A percentile compares a stretch with the other conserved stretches of the same genome.
Evolutionary conservation across 2,888 invertebrate genomes (phyloP).

Genomic region (Gari tellinella): DNA sequence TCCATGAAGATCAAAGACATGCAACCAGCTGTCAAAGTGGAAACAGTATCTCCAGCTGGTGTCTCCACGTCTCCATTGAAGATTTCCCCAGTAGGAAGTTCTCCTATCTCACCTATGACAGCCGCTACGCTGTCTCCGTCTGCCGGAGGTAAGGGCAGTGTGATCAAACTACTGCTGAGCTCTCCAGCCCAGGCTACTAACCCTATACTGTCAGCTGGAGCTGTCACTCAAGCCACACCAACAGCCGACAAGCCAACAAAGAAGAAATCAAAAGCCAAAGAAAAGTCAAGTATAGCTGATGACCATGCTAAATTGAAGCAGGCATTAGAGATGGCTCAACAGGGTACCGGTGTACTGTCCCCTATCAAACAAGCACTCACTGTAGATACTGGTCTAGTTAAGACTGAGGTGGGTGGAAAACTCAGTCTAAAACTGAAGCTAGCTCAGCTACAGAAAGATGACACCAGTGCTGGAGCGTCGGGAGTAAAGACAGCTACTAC

Average conservation of each 20-base stretch:
- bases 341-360: background rate
- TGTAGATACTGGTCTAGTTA: constrained; percentile 1
- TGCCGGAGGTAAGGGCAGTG: constrained; percentile 65
- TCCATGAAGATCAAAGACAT: constrained; percentile 49
- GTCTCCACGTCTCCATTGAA: constrained; percentile 16
- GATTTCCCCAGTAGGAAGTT: constrained; percentile 21
- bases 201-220: constrained; percentile 64
- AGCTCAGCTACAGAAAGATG: background rate
- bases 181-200: constrained; percentile 72
- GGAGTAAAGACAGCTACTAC: background rate
- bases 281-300: constrained; percentile 21
- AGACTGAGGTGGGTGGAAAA: background rate
- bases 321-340: constrained; percentile 25
- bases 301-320: constrained; percentile 30
- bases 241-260: constrained; percentile 12
- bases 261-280: constrained; percentile 46
- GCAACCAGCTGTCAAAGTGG: constrained; percentile 36
- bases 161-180: constrained; percentile 77
- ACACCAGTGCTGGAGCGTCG: background rate
- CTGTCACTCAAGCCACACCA: constrained; percentile 53
- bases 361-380: background rate
- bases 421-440: background rate
- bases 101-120: constrained; percentile 25
- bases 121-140: background rate
- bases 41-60: constrained; percentile 15